A percentile compares a stretch with the other conserved stretches of the same genome.
Conservation (phyloP, 2,888 invertebrate species). For the Eledone cirrhosa region DNA sequence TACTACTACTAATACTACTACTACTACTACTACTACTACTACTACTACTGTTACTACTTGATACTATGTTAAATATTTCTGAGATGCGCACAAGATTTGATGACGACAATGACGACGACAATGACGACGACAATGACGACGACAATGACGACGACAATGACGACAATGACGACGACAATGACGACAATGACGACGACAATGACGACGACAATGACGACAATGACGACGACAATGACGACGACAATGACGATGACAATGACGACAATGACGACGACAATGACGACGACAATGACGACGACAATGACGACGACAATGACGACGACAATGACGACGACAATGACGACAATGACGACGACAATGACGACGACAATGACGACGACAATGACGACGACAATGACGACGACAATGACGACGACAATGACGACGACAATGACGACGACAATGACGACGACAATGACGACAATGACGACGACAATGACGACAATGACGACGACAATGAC, state of each 20-base stretch:
- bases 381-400: background rate
- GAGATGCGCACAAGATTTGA: too few species aligned
- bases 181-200: conserved; percentile 19
- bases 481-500: background rate
- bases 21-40: conserved; percentile 29
- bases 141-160: too few species aligned
- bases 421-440: conserved; percentile 21
- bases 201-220: background rate
- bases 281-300: background rate
- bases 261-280: background rate
- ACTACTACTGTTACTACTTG: conserved; percentile 30
- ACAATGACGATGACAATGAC: background rate
- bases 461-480: conserved; percentile 16
- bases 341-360: conserved; percentile 2
- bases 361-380: conserved; percentile 11
- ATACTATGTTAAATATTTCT: background rate
- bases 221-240: background rate
- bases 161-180: conserved; percentile 16
- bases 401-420: conserved; percentile 16
- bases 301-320: background rate
- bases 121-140: background rate
- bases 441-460: conserved; percentile 18
- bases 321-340: background rate
- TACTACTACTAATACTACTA: conserved; percentile 29
- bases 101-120: conserved; percentile 13